Evolutionary conservation across 92 coral and sea anemone genomes (phyloP).

Genomic region (Epizoanthus illoricatus): DNA sequence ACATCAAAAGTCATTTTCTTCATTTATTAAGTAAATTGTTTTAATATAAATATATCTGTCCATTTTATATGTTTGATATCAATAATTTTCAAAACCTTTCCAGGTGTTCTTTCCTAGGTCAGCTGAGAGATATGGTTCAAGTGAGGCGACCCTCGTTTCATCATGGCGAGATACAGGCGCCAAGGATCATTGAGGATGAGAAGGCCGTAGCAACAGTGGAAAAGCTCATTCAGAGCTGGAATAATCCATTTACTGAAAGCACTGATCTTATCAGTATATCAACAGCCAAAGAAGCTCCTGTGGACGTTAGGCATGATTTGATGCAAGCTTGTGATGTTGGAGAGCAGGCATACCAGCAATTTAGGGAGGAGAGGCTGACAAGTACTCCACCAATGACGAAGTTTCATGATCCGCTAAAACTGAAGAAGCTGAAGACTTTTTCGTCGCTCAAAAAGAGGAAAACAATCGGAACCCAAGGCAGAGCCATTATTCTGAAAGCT

Average conservation of each 20-base stretch:
- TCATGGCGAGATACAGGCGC: slow-evolving; percentile 49
- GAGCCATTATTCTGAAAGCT: slow-evolving; percentile 43
- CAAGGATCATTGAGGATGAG: slow-evolving; percentile 53
- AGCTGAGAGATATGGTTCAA: slow-evolving; percentile 50
- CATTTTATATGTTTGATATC: too few relatives aligned
- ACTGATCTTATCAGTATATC: slow-evolving; percentile 44
- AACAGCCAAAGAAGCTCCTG: slow-evolving; percentile 57
- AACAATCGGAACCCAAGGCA: slow-evolving; percentile 8
- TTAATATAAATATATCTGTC: too few relatives aligned
- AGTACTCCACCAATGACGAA: slow-evolving; percentile 37
- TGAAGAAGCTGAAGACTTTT: neutral
- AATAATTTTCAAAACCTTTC: too few relatives aligned
- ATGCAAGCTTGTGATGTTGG: slow-evolving; percentile 35
- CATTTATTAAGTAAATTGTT: too few relatives aligned
- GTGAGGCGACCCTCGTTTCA: slow-evolving; percentile 36
- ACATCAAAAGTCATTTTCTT: too few relatives aligned
- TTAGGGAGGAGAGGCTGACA: slow-evolving; percentile 50
- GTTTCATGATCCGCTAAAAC: slow-evolving; percentile 37
- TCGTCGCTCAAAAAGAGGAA: neutral
- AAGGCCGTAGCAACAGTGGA: slow-evolving; percentile 57
- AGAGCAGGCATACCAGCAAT: slow-evolving; percentile 37
- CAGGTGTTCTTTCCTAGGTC: slow-evolving; percentile 28
- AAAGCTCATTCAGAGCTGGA: slow-evolving; percentile 53
- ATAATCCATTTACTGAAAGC: slow-evolving; percentile 49
- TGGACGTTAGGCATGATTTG: slow-evolving; percentile 40